phyloP scores from a whole-genome alignment of 1,140 invertebrate species.

The Homarus americanus region DNA sequence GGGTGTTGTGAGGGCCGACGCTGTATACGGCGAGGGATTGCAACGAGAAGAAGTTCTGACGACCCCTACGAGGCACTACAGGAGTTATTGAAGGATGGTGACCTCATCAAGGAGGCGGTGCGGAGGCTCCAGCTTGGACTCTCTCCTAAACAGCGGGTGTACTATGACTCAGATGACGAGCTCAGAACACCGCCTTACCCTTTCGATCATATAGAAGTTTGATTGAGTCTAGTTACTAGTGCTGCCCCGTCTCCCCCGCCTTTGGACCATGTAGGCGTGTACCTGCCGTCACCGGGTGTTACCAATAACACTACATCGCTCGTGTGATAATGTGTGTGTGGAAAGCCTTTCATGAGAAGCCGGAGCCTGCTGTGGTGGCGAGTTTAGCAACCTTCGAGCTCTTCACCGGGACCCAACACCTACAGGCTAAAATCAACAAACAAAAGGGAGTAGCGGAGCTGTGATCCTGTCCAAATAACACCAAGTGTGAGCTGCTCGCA shows the following conservation, averaged over 20 bases:
- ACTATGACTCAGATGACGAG: slow-evolving; percentile 74
- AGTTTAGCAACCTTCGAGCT: not conserved
- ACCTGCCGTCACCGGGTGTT: slow-evolving; percentile 5
- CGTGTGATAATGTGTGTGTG: not conserved
- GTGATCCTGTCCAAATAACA: not conserved
- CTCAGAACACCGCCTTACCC: slow-evolving; percentile 73
- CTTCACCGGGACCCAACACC: not conserved
- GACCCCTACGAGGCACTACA: slow-evolving; percentile 85
- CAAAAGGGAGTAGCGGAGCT: not conserved
- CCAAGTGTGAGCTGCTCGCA: not conserved
- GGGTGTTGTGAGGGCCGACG: slow-evolving; percentile 73
- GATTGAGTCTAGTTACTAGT: slow-evolving; percentile 57
- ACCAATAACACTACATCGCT: not conserved
- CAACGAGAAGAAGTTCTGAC: slow-evolving; percentile 77
- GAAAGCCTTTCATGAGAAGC: not conserved
- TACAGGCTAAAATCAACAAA: too few species aligned
- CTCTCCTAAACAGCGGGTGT: slow-evolving; percentile 71
- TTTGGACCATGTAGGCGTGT: slow-evolving; percentile 8
- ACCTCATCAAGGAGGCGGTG: slow-evolving; percentile 86
- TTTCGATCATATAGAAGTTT: slow-evolving; percentile 74
- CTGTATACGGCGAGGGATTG: slow-evolving; percentile 65
- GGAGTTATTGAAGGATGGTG: slow-evolving; percentile 82
- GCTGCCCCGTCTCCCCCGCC: slow-evolving; percentile 41
- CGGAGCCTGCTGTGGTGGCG: not conserved
- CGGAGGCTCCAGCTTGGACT: slow-evolving; percentile 82